Evolutionary conservation across 2,113 vertebrate genomes (phyloP).

Genomic region (Vimba vimba): DNA sequence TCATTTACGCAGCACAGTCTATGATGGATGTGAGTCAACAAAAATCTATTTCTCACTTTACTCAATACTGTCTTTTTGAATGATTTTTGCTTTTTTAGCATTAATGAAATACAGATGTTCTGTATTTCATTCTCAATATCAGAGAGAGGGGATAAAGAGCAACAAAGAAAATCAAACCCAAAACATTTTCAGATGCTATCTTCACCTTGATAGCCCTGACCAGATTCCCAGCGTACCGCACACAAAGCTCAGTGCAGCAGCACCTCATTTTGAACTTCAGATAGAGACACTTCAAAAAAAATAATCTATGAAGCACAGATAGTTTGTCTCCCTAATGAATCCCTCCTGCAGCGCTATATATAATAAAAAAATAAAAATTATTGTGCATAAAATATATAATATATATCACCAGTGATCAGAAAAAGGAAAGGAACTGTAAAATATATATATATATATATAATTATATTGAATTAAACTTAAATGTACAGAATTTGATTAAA

Average conservation of each 20-base stretch:
- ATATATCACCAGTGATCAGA: background rate
- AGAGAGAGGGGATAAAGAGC: background rate
- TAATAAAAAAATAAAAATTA: background rate
- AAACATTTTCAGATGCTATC: slow-evolving; percentile 26
- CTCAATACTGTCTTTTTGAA: background rate
- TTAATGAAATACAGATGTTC: background rate
- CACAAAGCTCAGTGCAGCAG: background rate
- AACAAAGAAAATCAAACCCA: slow-evolving; percentile 11
- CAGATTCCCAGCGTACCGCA: background rate
- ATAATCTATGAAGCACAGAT: slow-evolving; percentile 12
- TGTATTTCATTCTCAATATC: background rate
- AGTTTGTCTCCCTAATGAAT: slow-evolving; percentile 23
- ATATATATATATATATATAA: too few species aligned
- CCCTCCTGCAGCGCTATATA: background rate
- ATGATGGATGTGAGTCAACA: background rate
- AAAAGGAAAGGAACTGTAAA: background rate
- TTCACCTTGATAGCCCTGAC: background rate
- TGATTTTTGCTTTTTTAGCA: background rate
- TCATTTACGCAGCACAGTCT: background rate
- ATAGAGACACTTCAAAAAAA: slow-evolving; percentile 36
- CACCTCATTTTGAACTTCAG: slow-evolving; percentile 42
- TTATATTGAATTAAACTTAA: too few species aligned
- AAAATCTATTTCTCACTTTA: background rate
- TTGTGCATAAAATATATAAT: background rate
- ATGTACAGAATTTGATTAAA: too few species aligned